Evolutionary conservation across 2,888 invertebrate genomes (phyloP), one percentile per base, ranked within the genome.

Genomic region (Chirona hameri): DNA sequence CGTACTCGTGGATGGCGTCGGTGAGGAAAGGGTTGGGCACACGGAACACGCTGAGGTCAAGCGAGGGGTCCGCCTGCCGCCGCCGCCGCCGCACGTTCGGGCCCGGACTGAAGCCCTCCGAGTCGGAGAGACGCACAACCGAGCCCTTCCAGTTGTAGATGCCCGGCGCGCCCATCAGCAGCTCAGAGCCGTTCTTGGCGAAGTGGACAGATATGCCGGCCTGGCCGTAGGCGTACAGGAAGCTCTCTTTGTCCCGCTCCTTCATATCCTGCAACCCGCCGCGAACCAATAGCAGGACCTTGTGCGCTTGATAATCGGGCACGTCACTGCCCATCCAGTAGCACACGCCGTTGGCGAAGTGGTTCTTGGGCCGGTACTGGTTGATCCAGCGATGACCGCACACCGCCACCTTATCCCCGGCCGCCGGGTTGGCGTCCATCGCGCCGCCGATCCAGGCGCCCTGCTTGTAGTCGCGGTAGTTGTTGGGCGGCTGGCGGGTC

Each of bases 291-390:
- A 83, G 84, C 81, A 84, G 27, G n/a, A 29, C 57, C 52, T 84
- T 84, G 52, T 82, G 72, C 1, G 83, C 83, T 18, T 82, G 39
- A 15, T 55, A 82, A 12, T 84, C 79, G 18, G 69, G 4, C 4
- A 81, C 81, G 18, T 79, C 81, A 5, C n/a, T 21, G 24, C 81
- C 79, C 52, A 83, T 52, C 82, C 80, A 82, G 83, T 84, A 84
- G 79, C 84, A 84, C n/a, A 65, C 84, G 31, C 84, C 84, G 55
- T 84, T 84, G 79, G 83, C 82, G 52, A 82, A 83, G 79, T 81
- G 81, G 14, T 69, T 27, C 15, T 55, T 81, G n/a, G 9, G 31
- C 0, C 52, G 18, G 18, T 69, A 12, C 82, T 84, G 84, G 80
- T 84, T 84, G 60, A 60, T 83, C 83, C 83, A 84, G 4, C 82